Conservation (phyloP, 92 coral and sea anemone genomes). For the Epizoanthus ramosus region DNA sequence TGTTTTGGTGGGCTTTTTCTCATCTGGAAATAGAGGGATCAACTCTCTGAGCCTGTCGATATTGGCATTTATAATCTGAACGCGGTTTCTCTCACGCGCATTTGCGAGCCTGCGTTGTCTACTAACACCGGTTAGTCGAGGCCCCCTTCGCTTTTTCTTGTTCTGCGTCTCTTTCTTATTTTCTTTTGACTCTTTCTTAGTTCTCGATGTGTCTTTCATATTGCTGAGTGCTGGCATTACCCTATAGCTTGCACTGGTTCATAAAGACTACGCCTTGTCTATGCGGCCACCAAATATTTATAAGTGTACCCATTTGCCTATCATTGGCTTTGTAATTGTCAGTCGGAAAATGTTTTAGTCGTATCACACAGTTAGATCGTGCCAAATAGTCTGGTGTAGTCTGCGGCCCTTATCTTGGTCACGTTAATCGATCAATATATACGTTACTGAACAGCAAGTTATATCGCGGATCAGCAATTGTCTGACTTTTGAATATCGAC, state of each 20-base stretch:
- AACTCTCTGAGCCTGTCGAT: constrained; percentile 78
- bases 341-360: constrained; percentile 28
- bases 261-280: constrained; percentile 23
- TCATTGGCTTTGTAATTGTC: constrained; percentile 17
- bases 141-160: constrained; percentile 81
- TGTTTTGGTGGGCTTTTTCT: constrained; percentile 88
- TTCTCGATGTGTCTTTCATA: constrained; percentile 13
- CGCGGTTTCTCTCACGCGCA: constrained; percentile 81
- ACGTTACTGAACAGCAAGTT: not conserved
- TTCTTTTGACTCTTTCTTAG: constrained; percentile 1
- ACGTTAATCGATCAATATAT: constrained; percentile 37
- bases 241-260: not conserved
- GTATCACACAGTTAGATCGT: constrained; percentile 31
- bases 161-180: constrained; percentile 41
- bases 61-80: constrained; percentile 77
- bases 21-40: constrained; percentile 88
- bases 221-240: not conserved
- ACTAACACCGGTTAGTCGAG: constrained; percentile 87
- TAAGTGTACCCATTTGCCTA: not conserved
- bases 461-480: not conserved
- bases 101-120: constrained; percentile 85
- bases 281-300: constrained; percentile 6
- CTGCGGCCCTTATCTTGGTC: constrained; percentile 33
- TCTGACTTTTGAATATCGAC: too few species aligned
- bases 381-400: constrained; percentile 36